Evolutionary conservation across 2,888 invertebrate species (phyloP).

Genomic region (Nowickia ferox): DNA sequence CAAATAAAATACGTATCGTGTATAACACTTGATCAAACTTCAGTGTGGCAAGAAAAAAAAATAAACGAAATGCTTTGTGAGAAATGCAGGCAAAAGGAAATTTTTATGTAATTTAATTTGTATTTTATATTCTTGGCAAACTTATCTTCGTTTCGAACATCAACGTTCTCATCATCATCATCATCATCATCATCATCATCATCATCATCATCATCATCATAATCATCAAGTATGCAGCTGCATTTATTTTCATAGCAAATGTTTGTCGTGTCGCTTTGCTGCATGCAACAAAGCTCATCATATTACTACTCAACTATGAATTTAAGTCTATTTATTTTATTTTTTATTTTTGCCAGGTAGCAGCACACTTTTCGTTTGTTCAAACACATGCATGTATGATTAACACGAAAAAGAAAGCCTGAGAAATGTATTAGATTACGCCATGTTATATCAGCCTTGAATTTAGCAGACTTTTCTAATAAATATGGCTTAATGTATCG

Average conservation of each 20-base stretch:
- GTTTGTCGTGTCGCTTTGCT: constrained; percentile 16
- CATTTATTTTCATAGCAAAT: neutral
- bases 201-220: constrained; percentile 1
- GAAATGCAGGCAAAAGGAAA: constrained; percentile 35
- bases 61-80: neutral
- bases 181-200: neutral
- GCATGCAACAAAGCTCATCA: constrained; percentile 24
- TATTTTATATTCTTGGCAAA: constrained; percentile 45
- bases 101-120: constrained; percentile 49
- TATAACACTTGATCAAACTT: constrained; percentile 43
- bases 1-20: constrained; percentile 17
- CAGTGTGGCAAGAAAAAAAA: neutral
- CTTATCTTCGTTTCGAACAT: constrained; percentile 20
- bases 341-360: neutral
- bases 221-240: constrained; percentile 13
- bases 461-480: neutral
- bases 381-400: neutral
- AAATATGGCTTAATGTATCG: neutral
- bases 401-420: neutral
- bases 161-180: neutral
- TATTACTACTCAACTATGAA: neutral
- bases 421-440: neutral
- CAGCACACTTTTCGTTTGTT: neutral
- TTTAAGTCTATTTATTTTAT: neutral
- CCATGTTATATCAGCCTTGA: neutral